Evolutionary conservation across 1,140 invertebrate species (phyloP).

Genomic region (Charaxes varanes): DNA sequence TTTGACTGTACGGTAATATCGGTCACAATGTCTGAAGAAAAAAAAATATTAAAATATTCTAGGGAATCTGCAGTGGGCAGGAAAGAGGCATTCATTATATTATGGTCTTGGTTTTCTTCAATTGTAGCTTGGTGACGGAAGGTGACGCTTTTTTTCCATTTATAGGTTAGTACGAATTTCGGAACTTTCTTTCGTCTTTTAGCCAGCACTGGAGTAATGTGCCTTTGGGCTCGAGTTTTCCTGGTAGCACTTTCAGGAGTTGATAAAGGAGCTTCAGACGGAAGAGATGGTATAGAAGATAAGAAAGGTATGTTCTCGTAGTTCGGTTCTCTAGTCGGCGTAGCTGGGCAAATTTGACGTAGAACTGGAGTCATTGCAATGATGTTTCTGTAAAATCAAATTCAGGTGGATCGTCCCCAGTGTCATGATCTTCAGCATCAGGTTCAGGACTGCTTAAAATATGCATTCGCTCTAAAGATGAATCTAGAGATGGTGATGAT

Average conservation of each 20-base stretch:
- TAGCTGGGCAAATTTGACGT: slow-evolving; percentile 17
- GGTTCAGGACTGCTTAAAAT: slow-evolving; percentile 19
- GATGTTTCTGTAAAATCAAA: slow-evolving; percentile 15
- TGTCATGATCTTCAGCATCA: slow-evolving; percentile 17
- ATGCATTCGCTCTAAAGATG: slow-evolving; percentile 20
- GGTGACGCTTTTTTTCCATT: slow-evolving; percentile 18
- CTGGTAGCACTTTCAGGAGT: slow-evolving; percentile 19
- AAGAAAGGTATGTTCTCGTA: slow-evolving; percentile 19
- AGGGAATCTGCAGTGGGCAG: slow-evolving; percentile 14
- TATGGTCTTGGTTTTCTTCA: slow-evolving; percentile 19
- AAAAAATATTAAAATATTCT: slow-evolving; percentile 20
- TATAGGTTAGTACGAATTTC: slow-evolving; percentile 18
- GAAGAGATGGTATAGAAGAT: slow-evolving; percentile 22
- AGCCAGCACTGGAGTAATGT: slow-evolving; percentile 10
- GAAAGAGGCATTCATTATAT: slow-evolving; percentile 9
- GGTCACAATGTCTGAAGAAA: slow-evolving; percentile 18
- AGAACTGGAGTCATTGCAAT: slow-evolving; percentile 20
- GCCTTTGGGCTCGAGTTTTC: slow-evolving; percentile 22
- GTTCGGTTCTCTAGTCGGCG: slow-evolving; percentile 14
- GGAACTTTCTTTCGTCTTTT: slow-evolving; percentile 17
- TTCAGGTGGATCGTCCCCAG: slow-evolving; percentile 16
- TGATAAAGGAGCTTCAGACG: slow-evolving; percentile 16
- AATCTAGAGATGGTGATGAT: slow-evolving; percentile 19
- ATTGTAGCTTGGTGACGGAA: slow-evolving; percentile 13
- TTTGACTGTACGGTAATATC: slow-evolving; percentile 21